Evolutionary conservation across 2,113 vertebrate species (phyloP), one percentile per base, ranked within the genome.

Genomic region (Galeopterus variegatus): DNA sequence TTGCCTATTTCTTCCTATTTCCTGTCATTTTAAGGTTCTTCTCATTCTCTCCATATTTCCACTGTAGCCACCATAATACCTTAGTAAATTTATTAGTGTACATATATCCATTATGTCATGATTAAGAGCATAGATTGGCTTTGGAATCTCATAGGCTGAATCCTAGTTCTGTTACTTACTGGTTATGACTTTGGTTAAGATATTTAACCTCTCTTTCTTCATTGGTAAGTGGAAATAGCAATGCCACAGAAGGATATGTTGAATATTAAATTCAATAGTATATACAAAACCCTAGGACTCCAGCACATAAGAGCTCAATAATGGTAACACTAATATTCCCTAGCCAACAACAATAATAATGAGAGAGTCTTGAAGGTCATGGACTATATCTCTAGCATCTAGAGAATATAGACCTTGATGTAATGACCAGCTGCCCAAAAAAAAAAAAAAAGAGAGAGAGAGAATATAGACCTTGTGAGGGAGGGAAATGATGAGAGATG

Each of bases 1-100:
- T 77, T 88, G 28, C 23, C 94, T 86, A 31, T 84, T 93, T 50
- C 64, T 72, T 52, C 15, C 70, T 83, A 45, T 50, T 84, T 93
- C 21, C 24, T 85, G 52, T 79, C 65, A 80, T 88, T 75, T 93
- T 90, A 75, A 62, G 65, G 60, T 60, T 82, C 18, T 18, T 31
- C 45, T 94, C 52, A 88, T 94, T 90, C 56, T 97, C 13, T 80
- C 58, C 48, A 48, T 89, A 60, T 54, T 91, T 88, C 45, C 36
- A 88, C 13, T 76, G 41, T 70, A 93, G 28, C 70, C 31, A 88
- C 56, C 41, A 19, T 69, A 65, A 76, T 88, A 73, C 31, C 31
- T 50, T 56, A 83, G 54, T 80, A 90, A 79, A 62, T 19, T 24
- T 91, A 64, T 81, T 83, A 93, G 19, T 70, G 76, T 36, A 28